These are phyloP conservation scores for Argyresthia goedartella DNA, from an alignment of 2,888 invertebrate species.

Conservation along the genomic window DNA sequence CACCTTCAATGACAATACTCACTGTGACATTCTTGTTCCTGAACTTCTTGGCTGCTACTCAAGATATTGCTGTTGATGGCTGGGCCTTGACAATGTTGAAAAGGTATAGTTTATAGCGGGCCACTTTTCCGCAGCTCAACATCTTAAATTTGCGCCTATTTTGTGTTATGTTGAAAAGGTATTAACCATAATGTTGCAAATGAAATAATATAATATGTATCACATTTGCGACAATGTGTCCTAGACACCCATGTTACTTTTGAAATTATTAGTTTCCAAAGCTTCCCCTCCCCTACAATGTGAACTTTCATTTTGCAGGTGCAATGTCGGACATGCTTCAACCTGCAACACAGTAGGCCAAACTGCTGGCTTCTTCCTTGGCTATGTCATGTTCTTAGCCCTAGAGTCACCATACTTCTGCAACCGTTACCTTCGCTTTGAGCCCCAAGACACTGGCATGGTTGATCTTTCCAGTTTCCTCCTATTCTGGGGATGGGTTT, in stretches of 20 bases:
- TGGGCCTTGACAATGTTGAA: slow-evolving; percentile 99
- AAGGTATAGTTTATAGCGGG: slow-evolving; percentile 72
- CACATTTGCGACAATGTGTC: too few relatives aligned
- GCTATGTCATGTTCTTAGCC: slow-evolving; percentile 96
- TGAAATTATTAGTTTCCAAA: too few relatives aligned
- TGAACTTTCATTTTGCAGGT: slow-evolving; percentile 57
- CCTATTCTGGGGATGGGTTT: slow-evolving; percentile 95
- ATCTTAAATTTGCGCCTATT: too few relatives aligned
- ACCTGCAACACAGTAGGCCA: slow-evolving; percentile 99
- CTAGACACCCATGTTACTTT: too few relatives aligned
- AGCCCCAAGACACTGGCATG: slow-evolving; percentile 78
- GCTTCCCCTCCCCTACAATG: too few relatives aligned
- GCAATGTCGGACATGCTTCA: slow-evolving; percentile 97
- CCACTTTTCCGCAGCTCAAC: too few relatives aligned
- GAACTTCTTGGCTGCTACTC: slow-evolving; percentile 98
- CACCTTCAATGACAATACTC: slow-evolving; percentile 81
- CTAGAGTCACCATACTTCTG: slow-evolving; percentile 97
- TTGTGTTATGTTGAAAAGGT: neutral
- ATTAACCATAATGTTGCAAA: neutral
- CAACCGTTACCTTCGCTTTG: slow-evolving; percentile 87
- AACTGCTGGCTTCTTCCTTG: slow-evolving; percentile 96
- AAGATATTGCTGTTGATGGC: slow-evolving; percentile 99
- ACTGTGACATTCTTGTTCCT: slow-evolving; percentile 90
- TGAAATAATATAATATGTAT: too few relatives aligned
- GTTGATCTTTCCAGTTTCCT: slow-evolving; percentile 86